Evolutionary conservation across 2,888 invertebrate species (phyloP), one percentile per base, ranked within the genome.

Genomic region (Aphidoletes aphidimyza): DNA sequence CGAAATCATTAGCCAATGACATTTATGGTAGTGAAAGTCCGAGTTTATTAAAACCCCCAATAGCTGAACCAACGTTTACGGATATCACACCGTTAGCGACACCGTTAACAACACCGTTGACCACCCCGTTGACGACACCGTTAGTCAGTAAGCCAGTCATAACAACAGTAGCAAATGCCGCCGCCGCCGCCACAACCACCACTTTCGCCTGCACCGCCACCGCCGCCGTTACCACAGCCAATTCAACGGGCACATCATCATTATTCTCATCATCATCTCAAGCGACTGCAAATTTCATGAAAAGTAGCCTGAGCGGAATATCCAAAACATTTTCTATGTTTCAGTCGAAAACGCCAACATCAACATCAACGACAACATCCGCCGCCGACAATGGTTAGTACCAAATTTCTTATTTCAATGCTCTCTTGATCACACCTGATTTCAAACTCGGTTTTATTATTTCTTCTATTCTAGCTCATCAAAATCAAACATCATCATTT

Each of bases 131-230:
- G 83, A 89, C 87, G 86, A 90, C 89, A 86, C 88, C 42, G 83
- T 36, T 89, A 39, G 86, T 88, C 59, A 87, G 90, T 36, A 88
- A 90, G 45, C 86, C 88, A 86, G 88, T 90, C 85, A 88, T 90
- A 26, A 88, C 90, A 83, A 90, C 89, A 86, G 87, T 91, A 85
- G 88, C 88, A 86, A 89, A 89, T 86, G 88, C 87, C 85, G 34
- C 78, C 14, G 14, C 22, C 11, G 19, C 78, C 1, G 11, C 34
- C 19, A 14, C 9, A 9, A 14, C 26, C 59, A 26, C 17, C 17
- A 9, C 47, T 11, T 47, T 39, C 84, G 83, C 86, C 86, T 30
- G 17, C 6, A 9, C 85, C 86, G 69, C 85, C 86, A 84, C 86
- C 85, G 83, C 69, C 85, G 36, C 45, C 84, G 22, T 36, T 85